Evolutionary conservation across 2,797 vertebrate genomes (phyloP).

Genomic region (Bovichtus diacanthus): DNA sequence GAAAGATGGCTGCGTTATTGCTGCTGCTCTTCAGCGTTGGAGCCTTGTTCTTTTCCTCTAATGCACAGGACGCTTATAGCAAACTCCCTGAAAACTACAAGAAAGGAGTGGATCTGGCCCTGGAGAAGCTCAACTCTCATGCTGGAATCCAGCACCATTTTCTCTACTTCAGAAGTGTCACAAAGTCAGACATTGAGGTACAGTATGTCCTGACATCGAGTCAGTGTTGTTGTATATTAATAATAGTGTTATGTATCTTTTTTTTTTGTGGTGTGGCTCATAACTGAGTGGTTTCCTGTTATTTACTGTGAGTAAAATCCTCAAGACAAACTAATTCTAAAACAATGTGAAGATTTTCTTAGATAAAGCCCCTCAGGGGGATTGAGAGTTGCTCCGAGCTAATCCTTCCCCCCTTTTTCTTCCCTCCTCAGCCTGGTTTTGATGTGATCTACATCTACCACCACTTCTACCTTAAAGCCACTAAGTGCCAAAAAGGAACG

Average conservation of each 20-base stretch:
- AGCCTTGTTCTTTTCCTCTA: slow-evolving; percentile 35
- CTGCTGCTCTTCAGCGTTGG: slow-evolving; percentile 66
- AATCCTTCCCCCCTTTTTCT: background rate
- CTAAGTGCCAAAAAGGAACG: slow-evolving; percentile 75
- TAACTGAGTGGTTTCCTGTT: background rate
- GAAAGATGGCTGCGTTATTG: slow-evolving; percentile 76
- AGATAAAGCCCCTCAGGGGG: background rate
- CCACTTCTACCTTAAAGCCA: slow-evolving; percentile 83
- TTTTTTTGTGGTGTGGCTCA: background rate
- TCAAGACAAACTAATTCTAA: background rate
- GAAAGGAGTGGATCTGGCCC: slow-evolving; percentile 79
- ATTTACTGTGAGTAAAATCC: background rate
- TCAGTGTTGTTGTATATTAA: background rate
- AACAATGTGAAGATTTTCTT: background rate
- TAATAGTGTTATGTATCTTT: no score
- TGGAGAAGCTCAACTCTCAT: slow-evolving; percentile 69
- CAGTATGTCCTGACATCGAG: no score
- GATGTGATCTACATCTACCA: slow-evolving; percentile 78
- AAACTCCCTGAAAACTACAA: slow-evolving; percentile 69
- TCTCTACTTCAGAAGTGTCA: slow-evolving; percentile 71
- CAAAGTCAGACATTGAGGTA: slow-evolving; percentile 73
- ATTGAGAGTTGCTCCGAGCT: background rate
- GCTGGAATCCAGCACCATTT: slow-evolving; percentile 70
- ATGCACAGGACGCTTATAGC: slow-evolving; percentile 63
- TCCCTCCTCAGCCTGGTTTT: slow-evolving; percentile 75